phyloP scores from a whole-genome alignment of 2,797 vertebrate genomes.

The Okamejei kenojei region DNA sequence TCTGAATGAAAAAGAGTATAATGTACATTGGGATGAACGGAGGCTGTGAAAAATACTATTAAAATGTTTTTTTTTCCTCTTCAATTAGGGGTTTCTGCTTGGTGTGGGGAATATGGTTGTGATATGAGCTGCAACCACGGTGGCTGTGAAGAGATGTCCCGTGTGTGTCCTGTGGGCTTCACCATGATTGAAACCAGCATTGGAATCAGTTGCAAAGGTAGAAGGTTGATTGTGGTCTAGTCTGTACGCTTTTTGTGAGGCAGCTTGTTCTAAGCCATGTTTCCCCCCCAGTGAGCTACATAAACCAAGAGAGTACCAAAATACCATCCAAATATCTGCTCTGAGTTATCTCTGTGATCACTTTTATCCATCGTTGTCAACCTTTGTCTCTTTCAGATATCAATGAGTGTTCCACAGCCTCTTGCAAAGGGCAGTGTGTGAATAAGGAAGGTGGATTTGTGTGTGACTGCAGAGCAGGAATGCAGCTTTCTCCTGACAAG shows the following conservation, averaged over 20 bases:
- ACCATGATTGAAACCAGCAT: slow-evolving; percentile 59
- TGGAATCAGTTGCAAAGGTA: slow-evolving; percentile 61
- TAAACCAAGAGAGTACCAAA: not conserved
- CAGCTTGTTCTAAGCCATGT: not conserved
- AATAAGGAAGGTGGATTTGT: slow-evolving; percentile 65
- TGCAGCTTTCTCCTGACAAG: slow-evolving; percentile 57
- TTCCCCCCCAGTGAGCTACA: not conserved
- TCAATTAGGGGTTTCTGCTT: slow-evolving; percentile 44
- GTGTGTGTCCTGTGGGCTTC: slow-evolving; percentile 64
- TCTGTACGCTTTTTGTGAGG: not conserved
- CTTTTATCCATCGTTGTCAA: not conserved
- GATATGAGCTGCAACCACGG: slow-evolving; percentile 64
- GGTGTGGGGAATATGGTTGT: slow-evolving; percentile 64
- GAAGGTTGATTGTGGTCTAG: slow-evolving; percentile 38
- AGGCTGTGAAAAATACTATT: not conserved
- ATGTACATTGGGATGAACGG: not conserved
- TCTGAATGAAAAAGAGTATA: too few relatives aligned
- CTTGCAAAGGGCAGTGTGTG: slow-evolving; percentile 58
- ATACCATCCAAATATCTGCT: not conserved
- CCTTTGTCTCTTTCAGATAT: slow-evolving; percentile 49
- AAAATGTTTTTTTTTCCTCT: not conserved
- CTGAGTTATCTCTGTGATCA: not conserved
- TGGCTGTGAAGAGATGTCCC: slow-evolving; percentile 63
- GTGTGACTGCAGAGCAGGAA: slow-evolving; percentile 58
- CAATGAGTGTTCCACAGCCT: slow-evolving; percentile 55